These are phyloP conservation scores for Siphamia tubifer DNA, from an alignment of 2,113 vertebrate genomes.

Conservation along the genomic window DNA sequence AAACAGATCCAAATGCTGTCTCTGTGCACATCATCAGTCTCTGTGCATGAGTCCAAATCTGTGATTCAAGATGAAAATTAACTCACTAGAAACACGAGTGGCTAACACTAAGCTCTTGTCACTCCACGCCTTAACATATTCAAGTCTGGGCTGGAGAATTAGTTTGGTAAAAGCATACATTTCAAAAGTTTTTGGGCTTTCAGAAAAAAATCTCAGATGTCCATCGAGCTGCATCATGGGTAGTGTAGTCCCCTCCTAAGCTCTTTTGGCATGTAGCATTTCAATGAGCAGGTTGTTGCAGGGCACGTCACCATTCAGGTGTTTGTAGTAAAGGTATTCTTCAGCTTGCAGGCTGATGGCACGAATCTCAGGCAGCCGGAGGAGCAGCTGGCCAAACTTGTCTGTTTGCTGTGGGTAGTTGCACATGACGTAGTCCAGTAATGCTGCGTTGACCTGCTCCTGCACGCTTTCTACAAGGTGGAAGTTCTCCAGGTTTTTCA, in stretches of 20 bases:
- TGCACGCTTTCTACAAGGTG: conserved; percentile 97
- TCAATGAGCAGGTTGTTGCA: conserved; percentile 99
- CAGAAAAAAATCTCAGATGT: conserved; percentile 9
- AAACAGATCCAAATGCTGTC: conserved; percentile 42
- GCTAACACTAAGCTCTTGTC: not conserved
- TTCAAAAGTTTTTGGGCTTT: conserved; percentile 32
- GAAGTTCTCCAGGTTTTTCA: conserved; percentile 98
- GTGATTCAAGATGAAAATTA: conserved; percentile 8
- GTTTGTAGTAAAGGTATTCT: conserved; percentile 99
- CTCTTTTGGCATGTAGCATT: conserved; percentile 98
- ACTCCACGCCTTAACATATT: conserved; percentile 11
- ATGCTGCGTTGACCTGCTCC: conserved; percentile 94
- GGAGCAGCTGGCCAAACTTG: conserved; percentile 96
- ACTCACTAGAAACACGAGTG: conserved; percentile 14
- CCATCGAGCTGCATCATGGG: conserved; percentile 6
- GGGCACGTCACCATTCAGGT: conserved; percentile 98
- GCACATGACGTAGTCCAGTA: conserved; percentile 97
- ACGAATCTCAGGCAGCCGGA: conserved; percentile 94
- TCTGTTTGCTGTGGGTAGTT: conserved; percentile 98
- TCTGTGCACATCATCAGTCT: conserved; percentile 1
- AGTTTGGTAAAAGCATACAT: conserved; percentile 38
- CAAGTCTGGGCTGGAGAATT: conserved; percentile 24
- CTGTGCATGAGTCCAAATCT: not conserved
- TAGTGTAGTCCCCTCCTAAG: conserved; percentile 73
- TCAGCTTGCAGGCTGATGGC: conserved; percentile 98